Conservation (phyloP, 2,888 invertebrate genomes). For the Morpho achilles region DNA sequence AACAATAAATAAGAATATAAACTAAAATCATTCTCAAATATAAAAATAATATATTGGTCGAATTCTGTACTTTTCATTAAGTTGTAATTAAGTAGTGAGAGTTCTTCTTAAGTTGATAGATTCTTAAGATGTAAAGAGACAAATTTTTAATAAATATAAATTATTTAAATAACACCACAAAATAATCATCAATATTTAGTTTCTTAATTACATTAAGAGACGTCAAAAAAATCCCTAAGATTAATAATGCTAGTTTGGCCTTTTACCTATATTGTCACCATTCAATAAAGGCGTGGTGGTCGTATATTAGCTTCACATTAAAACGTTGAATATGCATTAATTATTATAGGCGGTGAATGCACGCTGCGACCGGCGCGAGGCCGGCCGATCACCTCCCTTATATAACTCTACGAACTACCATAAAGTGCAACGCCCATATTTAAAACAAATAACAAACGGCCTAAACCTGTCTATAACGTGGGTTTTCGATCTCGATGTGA, state of each 20-base stretch:
- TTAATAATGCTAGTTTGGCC: conserved; percentile 20
- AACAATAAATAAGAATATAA: no score
- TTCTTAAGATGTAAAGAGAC: no score
- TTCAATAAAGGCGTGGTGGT: conserved; percentile 29
- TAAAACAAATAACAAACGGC: conserved; percentile 45
- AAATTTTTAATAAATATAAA: no score
- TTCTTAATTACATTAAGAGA: no score
- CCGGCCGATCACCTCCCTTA: conserved; percentile 73
- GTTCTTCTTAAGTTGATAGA: no score
- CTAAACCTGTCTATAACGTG: conserved; percentile 37
- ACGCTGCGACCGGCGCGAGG: conserved; percentile 57
- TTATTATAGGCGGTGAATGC: conserved; percentile 51
- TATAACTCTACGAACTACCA: conserved; percentile 42
- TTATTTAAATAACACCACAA: no score
- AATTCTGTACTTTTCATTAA: no score
- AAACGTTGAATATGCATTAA: conserved; percentile 50
- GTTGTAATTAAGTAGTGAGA: no score
- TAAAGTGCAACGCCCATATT: conserved; percentile 46
- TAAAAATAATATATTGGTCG: no score
- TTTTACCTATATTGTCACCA: conserved; percentile 21
- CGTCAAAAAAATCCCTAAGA: no score
- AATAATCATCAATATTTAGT: no score
- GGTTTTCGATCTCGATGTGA: conserved; percentile 53
- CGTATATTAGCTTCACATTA: conserved; percentile 40
- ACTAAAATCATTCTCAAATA: no score